Conservation (phyloP, 1,140 invertebrate genomes). For the Microplitis demolitor region DNA sequence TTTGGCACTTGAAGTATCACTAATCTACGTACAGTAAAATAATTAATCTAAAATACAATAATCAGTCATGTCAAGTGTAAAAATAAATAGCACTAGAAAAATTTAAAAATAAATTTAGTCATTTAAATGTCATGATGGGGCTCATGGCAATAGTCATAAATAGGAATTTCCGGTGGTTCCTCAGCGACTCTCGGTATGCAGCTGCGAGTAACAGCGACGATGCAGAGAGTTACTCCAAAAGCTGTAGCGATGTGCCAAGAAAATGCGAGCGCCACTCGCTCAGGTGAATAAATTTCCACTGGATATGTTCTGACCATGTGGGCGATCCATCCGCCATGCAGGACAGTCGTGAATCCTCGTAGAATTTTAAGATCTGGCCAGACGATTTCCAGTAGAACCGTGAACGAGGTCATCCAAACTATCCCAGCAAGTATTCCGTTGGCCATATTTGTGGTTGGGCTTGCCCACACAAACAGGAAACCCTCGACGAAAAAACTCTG, state of each 20-base stretch:
- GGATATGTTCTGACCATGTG: slow-evolving; percentile 48
- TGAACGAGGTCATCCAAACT: slow-evolving; percentile 48
- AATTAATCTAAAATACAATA: too few relatives aligned
- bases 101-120: not conserved
- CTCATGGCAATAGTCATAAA: slow-evolving; percentile 52
- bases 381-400: slow-evolving; percentile 47
- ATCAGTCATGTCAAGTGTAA: too few relatives aligned
- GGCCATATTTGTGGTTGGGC: slow-evolving; percentile 30
- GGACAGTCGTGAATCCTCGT: slow-evolving; percentile 45
- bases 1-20: too few relatives aligned
- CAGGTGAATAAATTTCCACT: slow-evolving; percentile 24
- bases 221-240: slow-evolving; percentile 45
- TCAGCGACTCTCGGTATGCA: slow-evolving; percentile 36
- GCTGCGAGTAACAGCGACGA: slow-evolving; percentile 45
- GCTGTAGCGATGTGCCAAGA: slow-evolving; percentile 54
- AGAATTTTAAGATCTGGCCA: slow-evolving; percentile 53
- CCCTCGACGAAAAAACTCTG: slow-evolving; percentile 57
- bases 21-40: too few relatives aligned
- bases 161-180: slow-evolving; percentile 46
- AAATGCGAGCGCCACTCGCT: slow-evolving; percentile 50
- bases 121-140: slow-evolving; percentile 30
- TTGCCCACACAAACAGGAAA: slow-evolving; percentile 48
- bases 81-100: too few relatives aligned
- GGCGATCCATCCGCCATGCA: slow-evolving; percentile 57
- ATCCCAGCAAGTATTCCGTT: slow-evolving; percentile 46